Base-by-base conservation (phyloP, 2,797 vertebrate genomes). In the Eurystomus glaucurus region DNA sequence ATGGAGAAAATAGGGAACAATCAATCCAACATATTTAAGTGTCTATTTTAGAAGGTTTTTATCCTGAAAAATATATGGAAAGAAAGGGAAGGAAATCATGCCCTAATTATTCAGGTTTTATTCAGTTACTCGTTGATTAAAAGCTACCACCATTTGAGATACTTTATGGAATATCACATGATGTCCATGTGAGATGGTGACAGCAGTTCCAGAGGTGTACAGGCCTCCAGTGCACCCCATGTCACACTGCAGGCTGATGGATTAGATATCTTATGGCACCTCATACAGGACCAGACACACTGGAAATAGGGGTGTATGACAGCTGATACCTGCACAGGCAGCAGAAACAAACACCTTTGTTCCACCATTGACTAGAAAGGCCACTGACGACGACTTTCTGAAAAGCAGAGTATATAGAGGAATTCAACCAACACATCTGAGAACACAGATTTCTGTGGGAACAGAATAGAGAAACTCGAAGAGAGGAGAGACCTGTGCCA, bases 131-230 rank as follows among this genome's bases (percentile, higher is more conserved):
- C 17, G 14, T 6, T 22, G 62, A 26, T 50, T 26, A 68, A 72
- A 35, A 74, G 14, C 8, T 57, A 19, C 28, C 9, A 31, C 21
- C 25, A 28, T 45, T 29, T 57, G 43, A 74, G 29, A 31, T 60
- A 60, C 23, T 45, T 37, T 19, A 21, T 45, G 28, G 15, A 65
- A 72, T 65, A 11, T 72, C 43, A n/a, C 4, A 4, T 35, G 29
- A 18, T 7, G 2, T 57, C 50, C 21, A 10, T 14, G 13, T n/a
- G 35, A 55, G 22, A 29, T 45, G 20, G 28, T 69, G 17, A 33
- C 3, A 74, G 26, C 15, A 1, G 0, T 9, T 37, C 29, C 58
- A 28, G 33, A 43, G 51, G 7, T 2, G 0, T 13, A 45, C 17
- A 31, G 25, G 19, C 3, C 19, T 43, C 22, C 16, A 18, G 12